These are phyloP conservation scores for Siniperca chuatsi DNA, from an alignment of 2,113 vertebrate species.

Conservation along the genomic window DNA sequence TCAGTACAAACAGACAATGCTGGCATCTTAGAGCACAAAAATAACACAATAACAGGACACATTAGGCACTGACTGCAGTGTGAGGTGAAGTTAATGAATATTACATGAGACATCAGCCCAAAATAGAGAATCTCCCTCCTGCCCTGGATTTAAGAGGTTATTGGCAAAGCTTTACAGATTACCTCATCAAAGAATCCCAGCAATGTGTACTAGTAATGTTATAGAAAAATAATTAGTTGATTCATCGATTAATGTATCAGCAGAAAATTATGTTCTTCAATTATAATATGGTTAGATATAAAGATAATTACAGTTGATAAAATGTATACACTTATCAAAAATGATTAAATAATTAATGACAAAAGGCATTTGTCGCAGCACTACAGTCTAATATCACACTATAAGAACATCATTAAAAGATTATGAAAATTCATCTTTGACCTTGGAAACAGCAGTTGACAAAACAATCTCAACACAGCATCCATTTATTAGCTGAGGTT, in stretches of 20 bases:
- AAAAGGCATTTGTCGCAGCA: background rate
- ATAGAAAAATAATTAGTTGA: background rate
- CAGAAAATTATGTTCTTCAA: background rate
- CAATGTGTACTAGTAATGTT: background rate
- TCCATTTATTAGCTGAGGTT: background rate
- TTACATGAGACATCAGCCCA: conserved; percentile 77
- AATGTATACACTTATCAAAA: background rate
- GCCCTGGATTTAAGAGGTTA: conserved; percentile 68
- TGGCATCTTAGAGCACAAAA: conserved; percentile 35
- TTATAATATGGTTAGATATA: background rate
- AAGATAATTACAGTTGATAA: background rate
- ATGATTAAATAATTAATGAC: background rate
- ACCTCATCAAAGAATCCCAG: conserved; percentile 54
- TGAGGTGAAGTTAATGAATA: conserved; percentile 80
- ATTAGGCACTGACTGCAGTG: conserved; percentile 47
- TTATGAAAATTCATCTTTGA: background rate
- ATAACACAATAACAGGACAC: conserved; percentile 60
- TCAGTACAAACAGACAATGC: conserved; percentile 46
- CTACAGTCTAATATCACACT: background rate
- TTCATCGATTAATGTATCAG: background rate
- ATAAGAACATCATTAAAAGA: background rate
- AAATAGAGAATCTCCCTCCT: conserved; percentile 80
- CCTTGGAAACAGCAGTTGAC: background rate
- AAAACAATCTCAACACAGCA: no score
- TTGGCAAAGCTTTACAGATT: conserved; percentile 53